Evolutionary conservation across 2,888 invertebrate genomes (phyloP).

Genomic region (Pachymerium ferrugineum): DNA sequence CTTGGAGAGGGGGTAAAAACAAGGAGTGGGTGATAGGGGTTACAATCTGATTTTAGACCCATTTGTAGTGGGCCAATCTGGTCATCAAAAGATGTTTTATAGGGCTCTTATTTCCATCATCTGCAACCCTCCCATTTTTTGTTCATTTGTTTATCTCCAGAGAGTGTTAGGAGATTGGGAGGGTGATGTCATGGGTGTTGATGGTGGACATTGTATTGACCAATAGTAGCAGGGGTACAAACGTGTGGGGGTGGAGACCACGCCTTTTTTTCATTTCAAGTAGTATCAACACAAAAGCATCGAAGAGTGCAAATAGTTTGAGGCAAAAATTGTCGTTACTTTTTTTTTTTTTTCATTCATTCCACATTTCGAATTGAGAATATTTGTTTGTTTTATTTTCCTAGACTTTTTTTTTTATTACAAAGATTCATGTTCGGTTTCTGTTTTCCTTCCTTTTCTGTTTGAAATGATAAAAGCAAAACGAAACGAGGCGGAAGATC

Average conservation of each 20-base stretch:
- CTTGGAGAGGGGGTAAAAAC: constrained; percentile 20
- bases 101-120: constrained; percentile 21
- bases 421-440: neutral
- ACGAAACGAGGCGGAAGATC: constrained; percentile 16
- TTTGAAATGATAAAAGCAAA: constrained; percentile 20
- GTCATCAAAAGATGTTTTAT: constrained; percentile 27
- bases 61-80: constrained; percentile 24
- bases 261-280: neutral
- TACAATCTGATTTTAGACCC: constrained; percentile 24
- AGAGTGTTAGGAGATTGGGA: constrained; percentile 15
- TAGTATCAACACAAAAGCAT: too few species aligned
- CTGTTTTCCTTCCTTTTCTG: neutral
- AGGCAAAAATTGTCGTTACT: too few species aligned
- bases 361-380: neutral
- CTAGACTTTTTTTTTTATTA: neutral
- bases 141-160: constrained; percentile 8
- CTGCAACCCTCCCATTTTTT: neutral
- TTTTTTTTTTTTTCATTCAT: neutral
- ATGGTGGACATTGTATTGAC: neutral
- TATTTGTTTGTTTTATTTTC: neutral
- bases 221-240: neutral
- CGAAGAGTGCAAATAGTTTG: too few species aligned
- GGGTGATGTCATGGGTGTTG: constrained; percentile 10
- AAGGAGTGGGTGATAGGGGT: constrained; percentile 7
- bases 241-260: neutral